Evolutionary conservation across 2,797 vertebrate species (phyloP), one percentile per base, ranked within the genome.

Genomic region (Pangasius sanitwongsei): DNA sequence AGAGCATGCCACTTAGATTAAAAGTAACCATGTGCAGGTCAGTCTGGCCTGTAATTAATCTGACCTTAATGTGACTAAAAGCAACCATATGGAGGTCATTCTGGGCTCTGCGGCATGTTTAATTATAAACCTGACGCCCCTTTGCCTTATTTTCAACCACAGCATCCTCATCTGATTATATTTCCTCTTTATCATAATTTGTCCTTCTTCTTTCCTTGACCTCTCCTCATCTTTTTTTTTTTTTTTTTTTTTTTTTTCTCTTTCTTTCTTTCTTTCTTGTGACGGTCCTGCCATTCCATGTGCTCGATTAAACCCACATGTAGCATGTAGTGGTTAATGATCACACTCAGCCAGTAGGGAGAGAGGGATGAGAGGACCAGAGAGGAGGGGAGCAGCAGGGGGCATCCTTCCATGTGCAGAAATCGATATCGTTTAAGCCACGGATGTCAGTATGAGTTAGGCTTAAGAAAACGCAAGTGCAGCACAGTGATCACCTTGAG

Each of bases 381-480:
- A 85, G 41, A 81, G 81, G 77, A 89, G 67, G 88, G 82, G 81
- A 87, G 86, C 92, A 91, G 91, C 87, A 83, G 92, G 88, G 83
- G 61, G 87, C 90, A 91, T 89, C 92, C 93, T 93, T 93, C 94
- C 94, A 94, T 94, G 93, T 91, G 91, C 91, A 93, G 93, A 93
- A 96, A 96, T 96, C 94, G 92, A 96, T 96, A 94, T 82, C 92
- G 88, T 94, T 94, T 95, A 94, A 95, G 93, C 93, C 94, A 94
- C 91, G 92, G 95, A 94, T 95, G 95, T 95, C 95, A 94, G 95
- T 95, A 94, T 93, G 93, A 93, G 94, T 96, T 95, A 92, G 93
- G 93, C 93, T 93, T 81, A 92, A 94, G 94, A 94, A 94, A 95
- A 93, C 92, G 88, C 92, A 94, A 94, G 90, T 93, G 93, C 94